A percentile compares a stretch with the other conserved stretches of the same genome.
These are phyloP conservation scores for Platysternon megacephalum DNA, from an alignment of 2,113 vertebrate genomes.

Conservation along the genomic window DNA sequence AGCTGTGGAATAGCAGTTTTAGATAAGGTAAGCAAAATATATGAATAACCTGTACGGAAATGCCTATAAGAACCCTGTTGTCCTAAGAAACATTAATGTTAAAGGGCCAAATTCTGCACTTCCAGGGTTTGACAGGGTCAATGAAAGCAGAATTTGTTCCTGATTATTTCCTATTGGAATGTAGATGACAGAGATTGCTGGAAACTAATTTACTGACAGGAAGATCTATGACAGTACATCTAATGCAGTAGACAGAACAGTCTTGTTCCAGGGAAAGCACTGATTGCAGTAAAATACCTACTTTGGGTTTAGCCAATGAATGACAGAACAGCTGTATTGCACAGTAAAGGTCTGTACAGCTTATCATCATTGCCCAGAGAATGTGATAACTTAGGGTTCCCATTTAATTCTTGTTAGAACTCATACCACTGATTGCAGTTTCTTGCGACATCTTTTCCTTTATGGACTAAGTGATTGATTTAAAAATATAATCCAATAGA, in stretches of 20 bases:
- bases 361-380: neutral
- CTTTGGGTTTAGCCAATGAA: accelerated
- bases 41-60: neutral
- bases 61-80: neutral
- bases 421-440: accelerated
- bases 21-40: conserved; percentile 75
- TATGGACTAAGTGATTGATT: neutral
- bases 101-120: neutral
- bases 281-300: accelerated
- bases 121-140: neutral
- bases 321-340: neutral
- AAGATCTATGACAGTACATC: neutral
- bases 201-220: neutral
- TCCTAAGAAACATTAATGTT: neutral
- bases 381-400: neutral
- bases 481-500: neutral
- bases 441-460: neutral
- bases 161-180: neutral
- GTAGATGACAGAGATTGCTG: neutral
- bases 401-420: neutral
- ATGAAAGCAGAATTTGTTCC: neutral
- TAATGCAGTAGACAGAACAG: neutral
- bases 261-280: accelerated
- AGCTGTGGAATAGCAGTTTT: conserved; percentile 79
- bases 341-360: neutral